Base-by-base conservation (phyloP, 1,140 invertebrate genomes). In the Diorhabda elongata region DNA sequence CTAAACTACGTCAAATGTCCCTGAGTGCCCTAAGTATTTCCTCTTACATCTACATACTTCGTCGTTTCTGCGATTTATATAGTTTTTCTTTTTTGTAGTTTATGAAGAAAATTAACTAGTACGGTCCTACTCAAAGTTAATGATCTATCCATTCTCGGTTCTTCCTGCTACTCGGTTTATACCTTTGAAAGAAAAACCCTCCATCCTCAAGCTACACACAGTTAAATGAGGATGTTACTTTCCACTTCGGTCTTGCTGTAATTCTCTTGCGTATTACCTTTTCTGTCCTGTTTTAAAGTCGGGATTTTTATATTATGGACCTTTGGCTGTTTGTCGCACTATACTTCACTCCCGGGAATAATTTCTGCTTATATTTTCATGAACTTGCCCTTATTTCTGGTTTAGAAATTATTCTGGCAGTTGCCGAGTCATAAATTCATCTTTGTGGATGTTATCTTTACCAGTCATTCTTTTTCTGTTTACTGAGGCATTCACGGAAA, bases 311-410 rank as follows among this genome's bases (percentile, higher is more conserved):
- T 26, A 52, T 52, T 52, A 52, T 52, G 47, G 47, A 52, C 47
- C 47, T 52, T 52, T 52, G 47, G 47, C 6, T n/a, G 47, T 8
- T 6, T 52, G 47, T 52, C 47, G 47, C 47, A 52, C 47, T 52
- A 52, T 26, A 26, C 47, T 8, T 52, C 47, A 52, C 47, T 52
- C 47, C 6, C 6, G 47, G 47, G 47, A 52, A 52, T 52, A 52
- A 52, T 52, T 52, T 52, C 47, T 52, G 47, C 47, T 52, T 52
- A 52, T 52, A 52, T 52, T 52, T 52, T 52, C 47, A 52, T 52
- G 47, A 52, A 52, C 47, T 52, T 52, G 47, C 47, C 47, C n/a
- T 52, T 52, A 52, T 52, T 52, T 52, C 47, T 52, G 47, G 47
- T 4, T 52, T 52, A 52, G 47, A 52, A 2, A 52, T 52, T 52